Base-by-base conservation (phyloP, 1,140 invertebrate genomes). In the Anastatus disparis region DNA sequence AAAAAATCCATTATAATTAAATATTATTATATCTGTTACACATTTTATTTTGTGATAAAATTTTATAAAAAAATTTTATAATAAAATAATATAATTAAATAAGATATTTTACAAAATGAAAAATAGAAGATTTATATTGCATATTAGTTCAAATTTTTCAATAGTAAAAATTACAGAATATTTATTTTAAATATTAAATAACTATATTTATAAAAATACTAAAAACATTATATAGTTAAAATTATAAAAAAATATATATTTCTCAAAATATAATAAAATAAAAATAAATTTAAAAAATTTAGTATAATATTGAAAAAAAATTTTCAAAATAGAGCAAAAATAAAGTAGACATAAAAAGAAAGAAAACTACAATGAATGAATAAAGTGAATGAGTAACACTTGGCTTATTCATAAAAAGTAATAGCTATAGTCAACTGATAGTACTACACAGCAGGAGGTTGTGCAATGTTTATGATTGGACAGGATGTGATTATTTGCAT, bases 401-500 rank as follows among this genome's bases (percentile, higher is more conserved):
- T 31, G 29, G 53, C n/a, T 35, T 35, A 56, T 24, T 56, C 3
- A 20, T 35, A 35, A 2, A 22, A 13, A 56, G 53, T 31, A 13
- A 56, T 56, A 56, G 53, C 35, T n/a, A n/a, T n/a, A n/a, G n/a
- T n/a, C 24, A 53, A 20, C 4, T 20, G 27, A 56, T 56, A 56
- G 53, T 56, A 56, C 53, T 56, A 31, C n/a, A 56, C 29, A 31
- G 31, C 31, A 35, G 10, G 10, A n/a, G 26, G 50, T 53, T 29
- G 50, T 27, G 50, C 26, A 53, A 53, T 53, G 26, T 29, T 29
- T 53, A 29, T 24, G 20, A 52, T 52, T 52, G 13, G 26, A 53
- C 50, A 53, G 50, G 50, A 53, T 53, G 50, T 29, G 26, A 53
- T 53, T 53, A 53, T n/a, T n/a, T n/a, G n/a, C n/a, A n/a, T n/a